Base-by-base conservation (phyloP, 2,113 vertebrate species). In the Hemichromis elongatus region DNA sequence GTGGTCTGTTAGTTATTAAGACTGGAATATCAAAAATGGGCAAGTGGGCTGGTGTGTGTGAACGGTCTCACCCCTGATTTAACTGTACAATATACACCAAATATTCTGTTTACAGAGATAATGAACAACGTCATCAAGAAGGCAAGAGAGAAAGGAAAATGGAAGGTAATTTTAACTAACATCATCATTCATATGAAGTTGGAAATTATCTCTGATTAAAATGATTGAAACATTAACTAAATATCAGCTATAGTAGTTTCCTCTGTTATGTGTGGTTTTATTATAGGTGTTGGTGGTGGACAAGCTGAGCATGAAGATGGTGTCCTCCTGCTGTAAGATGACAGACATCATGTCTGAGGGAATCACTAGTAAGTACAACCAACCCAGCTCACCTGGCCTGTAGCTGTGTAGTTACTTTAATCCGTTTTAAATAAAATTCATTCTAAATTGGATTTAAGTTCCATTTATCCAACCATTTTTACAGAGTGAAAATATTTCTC, bases 311-410 rank as follows among this genome's bases (percentile, higher is more conserved):
- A 99, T 99, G 98, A 96, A 97, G 81, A 99, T 99, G 98, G 94
- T 99, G 9, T 99, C 99, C 0, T 99, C 98, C 84, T 99, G 98
- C 94, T 99, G 99, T 92, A 99, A 98, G 95, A 99, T 99, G 98
- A 99, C 98, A 0, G 97, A 99, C 93, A 99, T 99, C 94, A 98
- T 99, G 98, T 98, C 98, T 0, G 98, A 99, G 90, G 99, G 99
- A 61, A 98, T 99, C 57, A 99, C 99, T 57, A 99, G 99, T 99
- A 94, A 98, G 99, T 95, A 42, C 63, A 24, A 68, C 63, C 63
- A 68, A 42, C 63, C n/a, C 35, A 24, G 0, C n/a, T 40, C 11
- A 42, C 3, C 3, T 26, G 1, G 45, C 40, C 5, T 89, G 5
- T 2, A 75, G 40, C 52, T 35, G 16, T 35, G 7, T 61, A 80